phyloP scores from a whole-genome alignment of 1,140 invertebrate species.

The Drosophila murphyi region DNA sequence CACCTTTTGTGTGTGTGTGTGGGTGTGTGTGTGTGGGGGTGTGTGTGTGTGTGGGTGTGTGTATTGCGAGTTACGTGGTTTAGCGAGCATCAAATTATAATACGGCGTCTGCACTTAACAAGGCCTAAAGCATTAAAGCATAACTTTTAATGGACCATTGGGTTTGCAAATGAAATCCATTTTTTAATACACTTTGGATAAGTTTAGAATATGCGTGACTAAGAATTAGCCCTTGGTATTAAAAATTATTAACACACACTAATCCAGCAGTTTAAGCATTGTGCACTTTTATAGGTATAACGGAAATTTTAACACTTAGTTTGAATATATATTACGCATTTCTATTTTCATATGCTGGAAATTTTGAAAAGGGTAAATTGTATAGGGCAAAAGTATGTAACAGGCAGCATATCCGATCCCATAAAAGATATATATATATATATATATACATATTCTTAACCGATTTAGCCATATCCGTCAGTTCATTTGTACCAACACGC shows the following conservation, averaged over 20 bases:
- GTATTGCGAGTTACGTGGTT: background rate
- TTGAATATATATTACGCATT: too few species aligned
- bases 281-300: too few species aligned
- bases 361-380: too few species aligned
- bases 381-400: too few species aligned
- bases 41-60: slow-evolving; percentile 2
- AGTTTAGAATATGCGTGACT: background rate
- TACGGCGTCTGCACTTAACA: slow-evolving; percentile 46
- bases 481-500: too few species aligned
- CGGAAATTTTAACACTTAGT: too few species aligned
- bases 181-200: slow-evolving; percentile 1
- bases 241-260: background rate
- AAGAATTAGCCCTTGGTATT: background rate
- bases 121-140: slow-evolving; percentile 34
- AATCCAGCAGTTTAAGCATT: background rate
- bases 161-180: slow-evolving; percentile 26
- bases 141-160: slow-evolving; percentile 28
- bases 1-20: slow-evolving; percentile 59
- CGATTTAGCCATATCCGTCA: too few species aligned
- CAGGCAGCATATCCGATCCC: too few species aligned
- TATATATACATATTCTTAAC: too few species aligned
- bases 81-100: slow-evolving; percentile 65
- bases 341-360: too few species aligned
- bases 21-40: background rate
- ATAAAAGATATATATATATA: too few species aligned